Evolutionary conservation across 2,888 invertebrate species (phyloP), one percentile per base, ranked within the genome.

Genomic region (Timema podura): DNA sequence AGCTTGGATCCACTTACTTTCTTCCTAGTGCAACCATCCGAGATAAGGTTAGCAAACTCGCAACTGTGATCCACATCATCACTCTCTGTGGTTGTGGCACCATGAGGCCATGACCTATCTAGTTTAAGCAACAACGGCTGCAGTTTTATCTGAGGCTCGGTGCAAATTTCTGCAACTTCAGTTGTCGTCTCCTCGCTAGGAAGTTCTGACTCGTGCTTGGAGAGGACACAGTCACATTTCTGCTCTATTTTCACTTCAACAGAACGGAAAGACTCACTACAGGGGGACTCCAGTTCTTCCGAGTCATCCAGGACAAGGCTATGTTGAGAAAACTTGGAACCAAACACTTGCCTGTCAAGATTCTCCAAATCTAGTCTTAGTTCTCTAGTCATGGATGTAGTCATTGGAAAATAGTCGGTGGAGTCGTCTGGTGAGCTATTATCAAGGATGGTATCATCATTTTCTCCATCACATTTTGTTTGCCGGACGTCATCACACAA

Each of bases 341-440:
- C 93, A 78, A 93, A 93, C 6, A 93, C 91, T 81, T 92, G 93
- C 9, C 93, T 85, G 81, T 94, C 93, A 76, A 94, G 83, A 79
- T 91, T 93, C 78, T 94, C 93, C 73, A 93, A 80, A 80, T 94
- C 93, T 65, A 93, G 84, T 76, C 91, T 86, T 76, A 94, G 81
- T 79, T 94, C 93, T 76, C 92, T 86, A 0, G 93, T 93, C 83
- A 93, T 91, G 5, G 93, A 92, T 6, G 92, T 93, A 0, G 92
- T 92, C 89, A 95, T 91, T 5, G 93, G 93, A 78, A 91, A 91
- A 79, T 93, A 93, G 78, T 91, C 91, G 75, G 91, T 90, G 2
- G 90, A 89, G 79, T 93, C 92, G 75, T 92, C 92, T 0, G 91
- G 91, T 73, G 92, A 92, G 75, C 87, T 87, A 65, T 87, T 87